Percentiles rank a stretch among this genome's conserved stretches.
phyloP scores from a whole-genome alignment of 2,797 vertebrate genomes.

The Chelon auratus region DNA sequence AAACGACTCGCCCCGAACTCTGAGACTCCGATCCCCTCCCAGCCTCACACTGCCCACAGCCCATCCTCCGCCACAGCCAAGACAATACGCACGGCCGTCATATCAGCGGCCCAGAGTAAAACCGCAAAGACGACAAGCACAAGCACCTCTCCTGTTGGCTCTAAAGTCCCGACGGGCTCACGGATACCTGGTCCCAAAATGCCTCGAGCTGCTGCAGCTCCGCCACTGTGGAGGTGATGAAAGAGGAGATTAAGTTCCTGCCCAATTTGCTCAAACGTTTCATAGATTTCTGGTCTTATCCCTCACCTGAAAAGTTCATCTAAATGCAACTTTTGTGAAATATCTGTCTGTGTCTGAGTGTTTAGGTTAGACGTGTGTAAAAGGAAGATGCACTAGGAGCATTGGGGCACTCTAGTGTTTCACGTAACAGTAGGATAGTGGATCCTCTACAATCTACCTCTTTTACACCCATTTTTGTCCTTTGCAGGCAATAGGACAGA shows the following conservation, averaged over 20 bases:
- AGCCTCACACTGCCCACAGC: conserved; percentile 65
- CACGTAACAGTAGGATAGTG: conserved; percentile 37
- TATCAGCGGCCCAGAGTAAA: conserved; percentile 81
- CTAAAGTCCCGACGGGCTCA: conserved; percentile 72
- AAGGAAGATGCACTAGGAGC: conserved; percentile 29
- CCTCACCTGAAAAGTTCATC: conserved; percentile 3
- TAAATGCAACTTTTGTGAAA: conserved; percentile 27
- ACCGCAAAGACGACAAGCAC: conserved; percentile 70
- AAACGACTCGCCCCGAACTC: conserved; percentile 82
- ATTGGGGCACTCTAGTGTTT: conserved; percentile 24
- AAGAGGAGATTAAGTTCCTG: conserved; percentile 9
- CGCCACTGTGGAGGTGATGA: conserved; percentile 83
- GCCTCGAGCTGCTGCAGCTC: conserved; percentile 69
- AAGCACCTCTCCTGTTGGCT: conserved; percentile 43
- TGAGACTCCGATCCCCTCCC: conserved; percentile 67
- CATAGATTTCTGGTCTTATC: conserved; percentile 10
- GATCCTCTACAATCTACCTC: conserved; percentile 80
- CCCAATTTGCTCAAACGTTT: conserved; percentile 4
- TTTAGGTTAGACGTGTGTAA: conserved; percentile 31
- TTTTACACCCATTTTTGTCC: conserved; percentile 71
- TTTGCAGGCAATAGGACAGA: conserved; percentile 79
- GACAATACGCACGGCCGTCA: conserved; percentile 84
- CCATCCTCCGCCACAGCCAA: conserved; percentile 81
- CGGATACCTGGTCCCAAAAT: conserved; percentile 79
- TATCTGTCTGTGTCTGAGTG: conserved; percentile 16